These are phyloP conservation scores for Isoperla grammatica DNA, from an alignment of 2,888 invertebrate genomes.

Conservation along the genomic window DNA sequence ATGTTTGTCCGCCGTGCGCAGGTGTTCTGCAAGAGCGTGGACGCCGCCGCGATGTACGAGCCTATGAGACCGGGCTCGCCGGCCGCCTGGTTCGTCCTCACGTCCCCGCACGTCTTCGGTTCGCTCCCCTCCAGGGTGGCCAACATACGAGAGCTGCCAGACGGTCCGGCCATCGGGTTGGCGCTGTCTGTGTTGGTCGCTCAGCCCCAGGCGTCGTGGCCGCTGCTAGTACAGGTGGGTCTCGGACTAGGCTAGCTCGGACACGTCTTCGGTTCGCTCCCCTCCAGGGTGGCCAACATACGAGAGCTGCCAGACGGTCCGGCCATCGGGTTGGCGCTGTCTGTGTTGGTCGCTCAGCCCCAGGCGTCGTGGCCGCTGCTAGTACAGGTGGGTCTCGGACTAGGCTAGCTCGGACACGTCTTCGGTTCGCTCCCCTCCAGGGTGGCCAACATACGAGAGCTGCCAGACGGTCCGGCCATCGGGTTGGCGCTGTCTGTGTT, in stretches of 20 bases:
- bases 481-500: conserved; percentile 66
- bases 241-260: no score
- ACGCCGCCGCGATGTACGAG: conserved; percentile 51
- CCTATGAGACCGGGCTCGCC: conserved; percentile 47
- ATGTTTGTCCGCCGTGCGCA: no score
- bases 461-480: conserved; percentile 53
- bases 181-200: conserved; percentile 66
- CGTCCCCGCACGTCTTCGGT: conserved; percentile 50
- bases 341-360: conserved; percentile 67
- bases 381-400: conserved; percentile 58
- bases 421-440: conserved; percentile 47
- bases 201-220: conserved; percentile 76
- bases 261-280: conserved; percentile 47
- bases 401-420: no score
- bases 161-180: conserved; percentile 58
- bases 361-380: conserved; percentile 72
- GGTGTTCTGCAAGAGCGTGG: conserved; percentile 53
- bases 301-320: conserved; percentile 46
- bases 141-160: conserved; percentile 34
- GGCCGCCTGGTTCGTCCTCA: conserved; percentile 65
- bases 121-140: conserved; percentile 46
- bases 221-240: conserved; percentile 69
- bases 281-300: conserved; percentile 37
- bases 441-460: conserved; percentile 9
- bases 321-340: conserved; percentile 62